Base-by-base conservation (phyloP, 1,140 invertebrate genomes). In the Tetramorium parvispinum region DNA sequence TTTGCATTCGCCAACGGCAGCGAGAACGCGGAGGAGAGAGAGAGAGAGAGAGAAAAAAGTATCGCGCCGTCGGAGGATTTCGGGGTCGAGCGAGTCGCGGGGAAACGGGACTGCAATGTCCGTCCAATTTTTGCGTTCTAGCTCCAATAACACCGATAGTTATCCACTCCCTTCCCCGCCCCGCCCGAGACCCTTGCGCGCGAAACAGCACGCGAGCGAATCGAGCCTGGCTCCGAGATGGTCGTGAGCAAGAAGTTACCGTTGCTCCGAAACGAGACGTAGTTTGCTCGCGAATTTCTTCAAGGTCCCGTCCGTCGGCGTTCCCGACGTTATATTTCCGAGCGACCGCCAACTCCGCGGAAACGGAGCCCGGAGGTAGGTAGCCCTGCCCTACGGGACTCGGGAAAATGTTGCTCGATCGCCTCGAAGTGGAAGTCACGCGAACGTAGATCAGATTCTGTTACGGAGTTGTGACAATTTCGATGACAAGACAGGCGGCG, bases 391-490 rank as follows among this genome's bases (percentile, higher is more conserved):
- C 32, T 32, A 32, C 32, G 32, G 32, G 27, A 65, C 18, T 11
- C 27, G n/a, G 43, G 65, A 40, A 53, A 53, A 24, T 40, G 46
- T 81, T 61, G 24, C 13, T 27, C 24, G 49, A 61, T 27, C 46
- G 40, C 13, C 24, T 21, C 27, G 43, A 49, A 43, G 27, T 46
- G 24, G 77, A 53, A 68, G 46, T 68, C 63, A 81, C 63, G 49
- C 27, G 46, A 53, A 16, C 61, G 27, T 37, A 51, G 61, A 32
- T 79, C 63, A 51, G 43, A 78, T 66, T 66, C 18, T 37, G 59
- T 78, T 53, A 51, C 46, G 32, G 51, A 79, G 46, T 66, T 68
- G 32, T 16, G 77, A 79, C 27, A 79, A 79, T 79, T 37, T n/a
- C 46, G 46, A 37, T 18, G 77, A 53, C 40, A 49, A 76, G 71